Percentiles rank a stretch among this genome's conserved stretches.
These are phyloP conservation scores for Ginglymostoma cirratum DNA, from an alignment of 2,113 vertebrate species.

Conservation along the genomic window DNA sequence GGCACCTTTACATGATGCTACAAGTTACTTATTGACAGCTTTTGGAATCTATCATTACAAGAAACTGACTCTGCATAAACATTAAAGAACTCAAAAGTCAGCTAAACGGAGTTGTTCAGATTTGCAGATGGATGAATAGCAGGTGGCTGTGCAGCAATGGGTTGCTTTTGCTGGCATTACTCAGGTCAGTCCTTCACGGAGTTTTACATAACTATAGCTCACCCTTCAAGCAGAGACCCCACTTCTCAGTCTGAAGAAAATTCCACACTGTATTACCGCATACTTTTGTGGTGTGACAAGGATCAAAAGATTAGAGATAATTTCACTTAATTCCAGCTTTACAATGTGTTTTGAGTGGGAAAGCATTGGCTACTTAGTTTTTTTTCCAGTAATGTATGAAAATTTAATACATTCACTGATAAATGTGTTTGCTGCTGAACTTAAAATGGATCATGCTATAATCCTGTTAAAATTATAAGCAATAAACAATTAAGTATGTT, in stretches of 20 bases:
- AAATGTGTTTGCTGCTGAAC: background rate
- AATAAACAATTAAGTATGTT: background rate
- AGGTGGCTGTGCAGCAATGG: background rate
- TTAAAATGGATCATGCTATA: background rate
- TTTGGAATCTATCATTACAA: background rate
- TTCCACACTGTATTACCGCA: conserved; percentile 72
- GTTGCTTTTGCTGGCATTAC: background rate
- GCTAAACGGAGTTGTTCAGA: background rate
- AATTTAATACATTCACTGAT: conserved; percentile 17
- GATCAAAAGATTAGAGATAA: conserved; percentile 65
- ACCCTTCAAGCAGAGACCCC: background rate
- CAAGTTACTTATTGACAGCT: background rate
- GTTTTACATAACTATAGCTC: conserved; percentile 13
- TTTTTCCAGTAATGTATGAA: background rate
- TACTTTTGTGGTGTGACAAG: conserved; percentile 63
- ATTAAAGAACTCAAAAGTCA: conserved; percentile 11
- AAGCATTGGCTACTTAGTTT: background rate
- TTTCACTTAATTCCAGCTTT: conserved; percentile 53
- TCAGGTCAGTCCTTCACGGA: background rate
- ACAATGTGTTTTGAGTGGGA: background rate
- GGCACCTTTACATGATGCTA: no score
- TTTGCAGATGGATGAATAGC: background rate
- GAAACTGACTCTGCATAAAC: background rate
- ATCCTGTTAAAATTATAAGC: background rate
- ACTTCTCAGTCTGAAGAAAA: conserved; percentile 46